Base-by-base conservation (phyloP, 2,797 vertebrate genomes). In the Dicrostonyx torquatus region DNA sequence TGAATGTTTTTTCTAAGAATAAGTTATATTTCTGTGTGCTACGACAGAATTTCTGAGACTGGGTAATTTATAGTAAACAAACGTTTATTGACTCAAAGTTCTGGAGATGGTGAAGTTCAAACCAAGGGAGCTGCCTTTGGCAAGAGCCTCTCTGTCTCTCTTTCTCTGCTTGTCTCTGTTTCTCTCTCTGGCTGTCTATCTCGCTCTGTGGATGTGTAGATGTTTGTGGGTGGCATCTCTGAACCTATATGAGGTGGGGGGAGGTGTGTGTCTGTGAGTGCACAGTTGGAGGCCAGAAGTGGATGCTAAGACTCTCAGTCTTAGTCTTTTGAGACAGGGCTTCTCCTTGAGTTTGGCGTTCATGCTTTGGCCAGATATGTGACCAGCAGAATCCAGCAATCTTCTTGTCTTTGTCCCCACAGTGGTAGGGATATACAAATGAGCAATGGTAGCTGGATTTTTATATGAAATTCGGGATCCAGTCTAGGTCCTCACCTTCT, bases 1-100 rank as follows among this genome's bases (percentile, higher is more conserved):
- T 37, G 34, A 66, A 64, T 92, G 78, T 11, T 83, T 3, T 83
- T 76, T 91, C 73, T 87, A 90, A 60, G 68, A 93, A 60, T 83
- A 75, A 17, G 48, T 6, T 88, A 66, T 73, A 66, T 84, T 48
- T 89, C 34, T 58, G 6, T 73, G 26, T 66, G 31, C 64, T 86
- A 0, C 66, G 48, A 86, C 17, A 55, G 31, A 80, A 79, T 66
- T 90, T 31, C 26, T 64, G 7, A 80, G 58, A 40, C 26, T 86
- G 48, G 3, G 3, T 80, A 80, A 75, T 58, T 89, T 89, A 89
- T 26, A 89, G 62, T 64, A n/a, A 66, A 18, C 5, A 89, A 37
- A 68, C 45, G 45, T 78, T 18, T 45, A 53, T 77, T 53, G 53
- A 14, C 22, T 79, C 45, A 66, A 14, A 73, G 31, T 79, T 78